Percentiles rank a stretch among this genome's conserved stretches.
Evolutionary conservation across 1,140 invertebrate species (phyloP).

Genomic region (Coenobita brevimanus): DNA sequence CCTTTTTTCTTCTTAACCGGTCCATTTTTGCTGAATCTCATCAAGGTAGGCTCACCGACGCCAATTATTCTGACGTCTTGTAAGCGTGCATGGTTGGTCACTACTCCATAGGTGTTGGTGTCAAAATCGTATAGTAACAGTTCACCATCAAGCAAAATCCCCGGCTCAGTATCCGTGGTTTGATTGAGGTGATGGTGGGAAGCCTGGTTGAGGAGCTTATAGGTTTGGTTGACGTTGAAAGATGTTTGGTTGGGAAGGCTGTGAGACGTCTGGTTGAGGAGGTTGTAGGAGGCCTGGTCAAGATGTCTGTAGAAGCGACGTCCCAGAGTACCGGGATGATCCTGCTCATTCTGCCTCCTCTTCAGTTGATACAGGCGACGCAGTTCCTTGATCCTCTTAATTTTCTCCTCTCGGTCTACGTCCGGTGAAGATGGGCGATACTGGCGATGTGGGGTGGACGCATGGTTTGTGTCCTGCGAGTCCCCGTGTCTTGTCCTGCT

Average conservation of each 20-base stretch:
- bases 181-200: background rate
- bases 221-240: slow-evolving; percentile 11
- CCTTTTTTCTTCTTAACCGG: background rate
- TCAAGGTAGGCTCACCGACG: slow-evolving; percentile 34
- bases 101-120: slow-evolving; percentile 22
- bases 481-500: too few relatives aligned
- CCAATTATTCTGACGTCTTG: slow-evolving; percentile 14
- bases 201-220: slow-evolving; percentile 13
- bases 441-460: too few relatives aligned
- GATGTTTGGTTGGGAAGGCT: background rate
- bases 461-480: too few relatives aligned
- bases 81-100: background rate
- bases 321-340: background rate
- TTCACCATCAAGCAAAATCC: slow-evolving; percentile 35
- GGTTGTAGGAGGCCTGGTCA: background rate
- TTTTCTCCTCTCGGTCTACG: slow-evolving; percentile 10
- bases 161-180: background rate
- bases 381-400: slow-evolving; percentile 33
- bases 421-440: background rate
- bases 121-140: slow-evolving; percentile 25
- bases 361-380: slow-evolving; percentile 22
- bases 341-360: background rate
- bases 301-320: background rate
- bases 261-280: background rate
- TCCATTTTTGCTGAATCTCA: background rate